A percentile compares a stretch with the other conserved stretches of the same genome.
Conservation (phyloP, 2,113 vertebrate genomes). For the Orycteropus afer region DNA sequence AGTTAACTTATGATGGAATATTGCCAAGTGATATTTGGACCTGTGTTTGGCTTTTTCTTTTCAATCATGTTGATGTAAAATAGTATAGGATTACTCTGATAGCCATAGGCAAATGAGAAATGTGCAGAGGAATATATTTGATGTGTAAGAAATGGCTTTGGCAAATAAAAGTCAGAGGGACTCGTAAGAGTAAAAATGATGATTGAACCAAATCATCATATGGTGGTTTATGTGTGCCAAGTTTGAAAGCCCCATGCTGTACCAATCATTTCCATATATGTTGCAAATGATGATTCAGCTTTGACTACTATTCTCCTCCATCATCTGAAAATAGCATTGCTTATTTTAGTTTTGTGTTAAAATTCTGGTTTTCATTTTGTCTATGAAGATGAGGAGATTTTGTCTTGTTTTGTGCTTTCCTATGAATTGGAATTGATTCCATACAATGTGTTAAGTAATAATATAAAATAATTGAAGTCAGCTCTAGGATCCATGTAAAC, state of each 20-base stretch:
- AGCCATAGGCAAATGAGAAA: background rate
- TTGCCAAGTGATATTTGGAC: background rate
- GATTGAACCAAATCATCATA: background rate
- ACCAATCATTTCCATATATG: background rate
- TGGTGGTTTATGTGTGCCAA: background rate
- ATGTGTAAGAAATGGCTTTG: background rate
- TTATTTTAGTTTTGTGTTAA: background rate
- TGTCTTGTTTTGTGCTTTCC: background rate
- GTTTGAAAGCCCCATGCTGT: background rate
- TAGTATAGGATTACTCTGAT: background rate
- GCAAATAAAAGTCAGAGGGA: background rate
- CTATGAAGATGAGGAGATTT: background rate
- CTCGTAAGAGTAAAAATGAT: background rate
- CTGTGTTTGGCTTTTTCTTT: background rate
- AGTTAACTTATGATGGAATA: background rate
- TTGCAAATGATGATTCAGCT: background rate
- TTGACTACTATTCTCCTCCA: background rate
- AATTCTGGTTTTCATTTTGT: background rate
- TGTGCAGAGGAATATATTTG: background rate
- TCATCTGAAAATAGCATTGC: background rate
- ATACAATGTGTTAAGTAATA: background rate
- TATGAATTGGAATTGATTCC: background rate
- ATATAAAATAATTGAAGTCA: background rate
- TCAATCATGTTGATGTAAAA: constrained; percentile 40
- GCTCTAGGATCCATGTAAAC: background rate